These are phyloP conservation scores for Capreolus pygargus DNA, from an alignment of 2,113 vertebrate species.

Conservation along the genomic window DNA sequence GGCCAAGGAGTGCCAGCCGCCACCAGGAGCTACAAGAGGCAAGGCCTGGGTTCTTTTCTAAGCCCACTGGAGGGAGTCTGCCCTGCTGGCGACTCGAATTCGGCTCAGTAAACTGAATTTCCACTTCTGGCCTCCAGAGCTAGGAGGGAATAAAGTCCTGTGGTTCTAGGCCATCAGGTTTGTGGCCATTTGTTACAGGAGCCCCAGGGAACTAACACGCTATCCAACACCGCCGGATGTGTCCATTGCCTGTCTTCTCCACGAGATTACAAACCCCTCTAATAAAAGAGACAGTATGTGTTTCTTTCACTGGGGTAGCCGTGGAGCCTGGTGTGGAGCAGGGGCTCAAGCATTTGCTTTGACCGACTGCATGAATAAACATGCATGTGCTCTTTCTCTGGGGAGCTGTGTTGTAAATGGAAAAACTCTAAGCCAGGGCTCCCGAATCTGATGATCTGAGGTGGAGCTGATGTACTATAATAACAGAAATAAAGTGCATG, in stretches of 20 bases:
- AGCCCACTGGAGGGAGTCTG: background rate
- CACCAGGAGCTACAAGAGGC: background rate
- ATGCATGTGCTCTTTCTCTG: rapidly evolving
- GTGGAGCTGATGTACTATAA: background rate
- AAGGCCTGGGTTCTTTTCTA: background rate
- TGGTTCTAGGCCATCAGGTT: background rate
- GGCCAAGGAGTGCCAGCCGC: background rate
- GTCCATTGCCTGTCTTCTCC: background rate
- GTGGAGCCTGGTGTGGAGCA: rapidly evolving
- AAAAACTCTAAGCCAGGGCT: background rate
- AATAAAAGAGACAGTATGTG: rapidly evolving
- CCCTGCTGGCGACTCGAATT: rapidly evolving
- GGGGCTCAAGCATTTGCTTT: background rate
- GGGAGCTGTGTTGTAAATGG: background rate
- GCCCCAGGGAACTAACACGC: background rate
- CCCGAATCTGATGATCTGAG: background rate
- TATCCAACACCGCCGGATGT: rapidly evolving
- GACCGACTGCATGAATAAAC: too few relatives aligned
- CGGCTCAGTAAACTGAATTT: background rate
- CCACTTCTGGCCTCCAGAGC: background rate
- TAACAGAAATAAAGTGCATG: background rate
- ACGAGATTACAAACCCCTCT: background rate
- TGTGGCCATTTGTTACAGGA: background rate
- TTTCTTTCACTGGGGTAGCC: too few relatives aligned
- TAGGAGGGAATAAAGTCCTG: background rate